Evolutionary conservation across 2,888 invertebrate species (phyloP).

Genomic region (Drosophila antonietae): DNA sequence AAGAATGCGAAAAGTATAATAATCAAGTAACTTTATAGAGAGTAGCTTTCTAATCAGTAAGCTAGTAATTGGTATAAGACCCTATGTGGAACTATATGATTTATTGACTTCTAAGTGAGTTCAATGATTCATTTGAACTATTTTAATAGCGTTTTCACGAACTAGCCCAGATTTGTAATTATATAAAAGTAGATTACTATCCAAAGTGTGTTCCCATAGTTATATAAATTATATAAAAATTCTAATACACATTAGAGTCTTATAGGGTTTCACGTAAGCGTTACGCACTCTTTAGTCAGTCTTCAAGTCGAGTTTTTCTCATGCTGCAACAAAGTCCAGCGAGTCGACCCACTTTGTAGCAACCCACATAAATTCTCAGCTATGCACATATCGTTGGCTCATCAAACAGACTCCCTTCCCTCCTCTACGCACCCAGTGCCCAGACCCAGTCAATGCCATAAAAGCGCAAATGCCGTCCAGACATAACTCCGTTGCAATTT

Average conservation of each 20-base stretch:
- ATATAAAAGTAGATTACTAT: neutral
- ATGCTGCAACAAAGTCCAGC: constrained; percentile 20
- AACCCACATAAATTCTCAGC: constrained; percentile 48
- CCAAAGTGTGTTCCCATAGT: neutral
- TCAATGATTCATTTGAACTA: neutral
- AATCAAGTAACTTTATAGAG: too few relatives aligned
- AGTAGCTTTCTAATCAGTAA: neutral
- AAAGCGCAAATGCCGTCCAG: constrained; percentile 45
- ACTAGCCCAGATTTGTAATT: neutral
- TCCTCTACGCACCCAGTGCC: neutral
- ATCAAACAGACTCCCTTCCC: constrained; percentile 9
- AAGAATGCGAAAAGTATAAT: too few relatives aligned
- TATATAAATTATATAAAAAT: neutral
- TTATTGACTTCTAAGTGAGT: neutral
- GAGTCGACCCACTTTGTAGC: constrained; percentile 44
- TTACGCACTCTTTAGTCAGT: constrained; percentile 18
- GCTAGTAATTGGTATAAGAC: too few relatives aligned
- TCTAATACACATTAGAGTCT: neutral
- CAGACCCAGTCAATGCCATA: constrained; percentile 37
- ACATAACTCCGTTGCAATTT: constrained; percentile 68
- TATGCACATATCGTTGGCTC: constrained; percentile 29
- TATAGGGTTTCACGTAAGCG: constrained; percentile 2
- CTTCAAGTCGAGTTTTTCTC: constrained; percentile 23
- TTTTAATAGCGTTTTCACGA: neutral
- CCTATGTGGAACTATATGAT: neutral